Evolutionary conservation across 2,113 vertebrate species (phyloP).

Genomic region (Stigmatopora nigra): DNA sequence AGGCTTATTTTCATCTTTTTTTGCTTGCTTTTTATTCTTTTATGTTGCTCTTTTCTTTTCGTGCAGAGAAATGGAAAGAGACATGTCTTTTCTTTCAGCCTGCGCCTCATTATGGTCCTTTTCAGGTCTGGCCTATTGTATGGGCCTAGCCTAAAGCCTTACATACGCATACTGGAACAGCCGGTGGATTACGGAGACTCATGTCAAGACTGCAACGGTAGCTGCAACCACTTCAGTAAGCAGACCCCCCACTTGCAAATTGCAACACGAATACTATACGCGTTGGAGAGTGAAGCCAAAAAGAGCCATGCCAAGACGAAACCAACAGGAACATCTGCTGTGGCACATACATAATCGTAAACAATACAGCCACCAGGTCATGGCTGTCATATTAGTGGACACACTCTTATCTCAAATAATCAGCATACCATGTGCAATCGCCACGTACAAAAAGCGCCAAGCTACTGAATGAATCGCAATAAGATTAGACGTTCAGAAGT

Average conservation of each 20-base stretch:
- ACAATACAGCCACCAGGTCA: conserved; percentile 46
- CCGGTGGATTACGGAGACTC: conserved; percentile 57
- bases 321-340: conserved; percentile 52
- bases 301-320: conserved; percentile 46
- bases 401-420: conserved; percentile 36
- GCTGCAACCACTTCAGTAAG: conserved; percentile 36
- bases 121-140: conserved; percentile 67
- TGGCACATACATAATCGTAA: conserved; percentile 25
- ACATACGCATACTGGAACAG: conserved; percentile 46
- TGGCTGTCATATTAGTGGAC: conserved; percentile 29
- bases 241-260: conserved; percentile 28
- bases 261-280: conserved; percentile 45
- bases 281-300: conserved; percentile 58
- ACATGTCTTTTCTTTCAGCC: conserved; percentile 66
- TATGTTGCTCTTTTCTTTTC: conserved; percentile 63
- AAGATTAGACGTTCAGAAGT: conserved; percentile 25
- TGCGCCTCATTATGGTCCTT: conserved; percentile 66
- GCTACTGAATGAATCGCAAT: conserved; percentile 28
- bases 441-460: conserved; percentile 18
- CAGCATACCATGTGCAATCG: conserved; percentile 30
- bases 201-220: conserved; percentile 35
- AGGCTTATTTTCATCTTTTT: conserved; percentile 68
- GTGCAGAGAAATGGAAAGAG: conserved; percentile 63
- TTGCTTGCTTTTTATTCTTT: conserved; percentile 59
- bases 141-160: conserved; percentile 41